phyloP scores from a whole-genome alignment of 35 echinoderm and acorn worm genomes.

The Heliocidaris erythrogramma region DNA sequence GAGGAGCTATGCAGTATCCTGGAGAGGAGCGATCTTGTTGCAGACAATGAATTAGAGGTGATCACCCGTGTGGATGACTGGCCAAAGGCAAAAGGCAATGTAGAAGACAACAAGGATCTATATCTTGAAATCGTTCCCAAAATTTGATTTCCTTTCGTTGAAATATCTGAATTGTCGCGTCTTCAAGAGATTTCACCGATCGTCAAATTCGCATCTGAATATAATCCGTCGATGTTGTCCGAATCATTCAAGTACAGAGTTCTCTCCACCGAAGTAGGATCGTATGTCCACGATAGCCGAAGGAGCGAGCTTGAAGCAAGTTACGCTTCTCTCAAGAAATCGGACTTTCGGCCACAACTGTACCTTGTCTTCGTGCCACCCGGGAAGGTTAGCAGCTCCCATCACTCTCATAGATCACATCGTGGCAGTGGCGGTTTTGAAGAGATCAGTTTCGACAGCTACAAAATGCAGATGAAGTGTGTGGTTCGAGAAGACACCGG shows the following conservation, averaged over 20 bases:
- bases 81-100: not conserved
- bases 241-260: conserved; percentile 12
- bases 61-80: not conserved
- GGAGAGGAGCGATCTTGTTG: conserved; percentile 1
- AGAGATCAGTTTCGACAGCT: not conserved
- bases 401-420: not conserved
- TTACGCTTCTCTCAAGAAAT: not conserved
- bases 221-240: not conserved
- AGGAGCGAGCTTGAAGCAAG: not conserved
- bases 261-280: not conserved
- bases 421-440: no score
- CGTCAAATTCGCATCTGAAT: not conserved
- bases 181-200: conserved; percentile 6
- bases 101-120: conserved; percentile 20
- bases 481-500: not conserved
- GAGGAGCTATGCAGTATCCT: not conserved
- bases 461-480: not conserved
- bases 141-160: not conserved
- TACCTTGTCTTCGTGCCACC: not conserved
- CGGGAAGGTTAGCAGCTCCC: not conserved
- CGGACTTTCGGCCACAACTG: not conserved
- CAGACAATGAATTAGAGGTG: not conserved
- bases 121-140: not conserved
- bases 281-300: not conserved
- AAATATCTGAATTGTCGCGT: not conserved